Evolutionary conservation across 2,888 invertebrate genomes (phyloP).

Genomic region (Ariolimax columbianus): DNA sequence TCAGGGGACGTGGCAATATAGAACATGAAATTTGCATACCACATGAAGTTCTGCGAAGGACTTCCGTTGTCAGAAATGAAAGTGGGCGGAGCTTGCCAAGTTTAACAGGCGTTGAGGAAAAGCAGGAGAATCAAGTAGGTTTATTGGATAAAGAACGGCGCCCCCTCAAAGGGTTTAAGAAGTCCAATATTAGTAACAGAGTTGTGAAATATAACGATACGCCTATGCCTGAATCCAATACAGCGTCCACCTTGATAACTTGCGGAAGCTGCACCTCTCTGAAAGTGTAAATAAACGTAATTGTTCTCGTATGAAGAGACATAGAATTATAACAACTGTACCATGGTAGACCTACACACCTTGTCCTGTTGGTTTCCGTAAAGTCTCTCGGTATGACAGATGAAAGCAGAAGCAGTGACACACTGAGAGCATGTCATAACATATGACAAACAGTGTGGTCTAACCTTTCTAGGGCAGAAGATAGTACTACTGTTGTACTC

Average conservation of each 20-base stretch:
- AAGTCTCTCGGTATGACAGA: too few species aligned
- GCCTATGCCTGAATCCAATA: background rate
- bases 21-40: slow-evolving; percentile 49
- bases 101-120: slow-evolving; percentile 46
- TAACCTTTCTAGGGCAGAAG: too few species aligned
- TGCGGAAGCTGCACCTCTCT: slow-evolving; percentile 82
- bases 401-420: too few species aligned
- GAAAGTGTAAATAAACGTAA: slow-evolving; percentile 84
- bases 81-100: slow-evolving; percentile 47
- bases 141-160: slow-evolving; percentile 1
- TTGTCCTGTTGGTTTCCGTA: too few species aligned
- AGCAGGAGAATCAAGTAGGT: slow-evolving; percentile 22
- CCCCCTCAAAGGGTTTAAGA: background rate
- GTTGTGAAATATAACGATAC: slow-evolving; percentile 10
- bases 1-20: slow-evolving; percentile 52
- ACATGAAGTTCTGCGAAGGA: slow-evolving; percentile 41
- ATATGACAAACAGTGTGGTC: too few species aligned
- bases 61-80: slow-evolving; percentile 36
- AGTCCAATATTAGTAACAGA: background rate
- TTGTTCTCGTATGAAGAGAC: too few species aligned
- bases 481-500: too few species aligned
- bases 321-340: too few species aligned
- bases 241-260: background rate
- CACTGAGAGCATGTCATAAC: too few species aligned
- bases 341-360: too few species aligned